Base-by-base conservation (phyloP, 1,140 invertebrate genomes). In the Drosophila lacertosa region DNA sequence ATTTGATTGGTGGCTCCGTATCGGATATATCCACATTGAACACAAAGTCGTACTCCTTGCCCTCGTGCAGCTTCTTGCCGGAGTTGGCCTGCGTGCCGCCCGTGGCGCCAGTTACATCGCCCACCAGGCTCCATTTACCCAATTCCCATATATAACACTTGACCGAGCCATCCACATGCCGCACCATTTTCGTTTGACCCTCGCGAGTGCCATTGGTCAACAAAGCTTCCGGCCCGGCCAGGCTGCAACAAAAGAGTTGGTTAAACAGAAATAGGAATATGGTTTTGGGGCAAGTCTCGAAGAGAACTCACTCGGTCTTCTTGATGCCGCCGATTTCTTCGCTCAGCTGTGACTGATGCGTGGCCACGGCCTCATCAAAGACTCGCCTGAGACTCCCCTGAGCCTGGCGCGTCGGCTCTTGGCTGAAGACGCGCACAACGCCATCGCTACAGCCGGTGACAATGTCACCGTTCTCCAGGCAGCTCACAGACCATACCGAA, bases 11-110 rank as follows among this genome's bases (percentile, higher is more conserved):
- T 2, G 96, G 95, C 44, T 95, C 94, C 1, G 96, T 97, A 89
- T 98, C 97, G 89, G 98, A 96, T 59, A 99, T 95, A 77, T 98
- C 97, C 3, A 99, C 97, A 71, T 94, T 95, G 91, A 99, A 99
- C 15, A 99, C 98, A 92, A 95, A 99, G 92, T 99, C 98, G 91
- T 99, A 99, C 83, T 97, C 95, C 91, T 95, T 94, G 74, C 97
- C 97, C 86, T 98, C 95, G 89, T 95, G 94, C 59, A 97, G 91
- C 16, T 94, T 95, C 91, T 97, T 98, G 5, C 95, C 94, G 0
- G 93, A 93, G 13, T 92, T 93, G 26, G 92, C 93, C 47, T 95
- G 93, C 0, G 93, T 93, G 2, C 93, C 93, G 15, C 95, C 95
- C 18, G 94, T 93, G 2, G 95, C 95, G 2, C 98, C 97, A 71